A percentile compares a stretch with the other conserved stretches of the same genome.
Evolutionary conservation across 2,888 invertebrate species (phyloP).

Genomic region (Schizotus pectinicornis): DNA sequence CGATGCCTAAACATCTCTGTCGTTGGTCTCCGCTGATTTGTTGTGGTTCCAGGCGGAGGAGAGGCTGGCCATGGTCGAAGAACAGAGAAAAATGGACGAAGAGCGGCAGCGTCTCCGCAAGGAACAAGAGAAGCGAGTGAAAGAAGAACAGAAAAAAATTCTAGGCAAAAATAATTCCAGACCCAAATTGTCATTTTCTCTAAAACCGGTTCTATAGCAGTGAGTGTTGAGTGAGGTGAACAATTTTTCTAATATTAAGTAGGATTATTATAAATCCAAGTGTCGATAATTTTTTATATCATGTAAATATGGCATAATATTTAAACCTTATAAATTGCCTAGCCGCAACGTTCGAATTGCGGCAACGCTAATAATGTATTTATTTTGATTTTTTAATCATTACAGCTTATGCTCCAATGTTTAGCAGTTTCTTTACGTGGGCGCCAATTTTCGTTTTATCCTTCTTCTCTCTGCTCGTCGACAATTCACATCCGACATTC

Average conservation of each 20-base stretch:
- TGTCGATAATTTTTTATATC: conserved; percentile 12
- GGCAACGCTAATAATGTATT: conserved; percentile 6
- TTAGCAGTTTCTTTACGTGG: not conserved
- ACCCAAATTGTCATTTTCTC: conserved; percentile 91
- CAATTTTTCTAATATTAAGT: not conserved
- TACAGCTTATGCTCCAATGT: not conserved
- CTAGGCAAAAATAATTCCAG: conserved; percentile 96
- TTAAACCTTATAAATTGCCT: conserved; percentile 4
- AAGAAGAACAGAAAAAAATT: conserved; percentile 96
- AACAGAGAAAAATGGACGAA: conserved; percentile 95
- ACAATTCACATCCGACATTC: not conserved
- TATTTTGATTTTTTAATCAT: conserved; percentile 3
- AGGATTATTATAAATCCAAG: too few species aligned
- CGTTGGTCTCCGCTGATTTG: not conserved
- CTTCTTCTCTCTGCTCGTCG: not conserved
- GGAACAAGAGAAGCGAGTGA: conserved; percentile 90
- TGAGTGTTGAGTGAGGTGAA: conserved; percentile 3
- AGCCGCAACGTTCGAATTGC: not conserved
- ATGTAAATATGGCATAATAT: conserved; percentile 15
- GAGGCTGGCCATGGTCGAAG: conserved; percentile 94
- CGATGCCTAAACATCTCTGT: too few species aligned
- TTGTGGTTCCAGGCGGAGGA: conserved; percentile 82
- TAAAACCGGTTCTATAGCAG: conserved; percentile 73
- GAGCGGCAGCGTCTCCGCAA: conserved; percentile 91
- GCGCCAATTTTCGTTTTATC: not conserved